phyloP scores from a whole-genome alignment of 2,797 vertebrate species.

The Coranthus polyacanthus region DNA sequence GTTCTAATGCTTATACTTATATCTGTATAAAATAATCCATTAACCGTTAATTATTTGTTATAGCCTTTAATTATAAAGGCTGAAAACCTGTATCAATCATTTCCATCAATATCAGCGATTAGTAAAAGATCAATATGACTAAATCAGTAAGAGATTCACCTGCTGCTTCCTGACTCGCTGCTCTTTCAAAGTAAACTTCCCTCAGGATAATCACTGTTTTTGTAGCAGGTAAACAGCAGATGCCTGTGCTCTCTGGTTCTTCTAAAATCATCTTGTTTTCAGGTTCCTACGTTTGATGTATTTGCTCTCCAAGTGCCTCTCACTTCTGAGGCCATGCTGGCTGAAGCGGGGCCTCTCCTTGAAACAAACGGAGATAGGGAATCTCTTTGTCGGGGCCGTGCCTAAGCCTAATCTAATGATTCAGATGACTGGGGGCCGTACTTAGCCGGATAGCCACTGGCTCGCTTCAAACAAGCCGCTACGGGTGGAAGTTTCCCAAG shows the following conservation, averaged over 20 bases:
- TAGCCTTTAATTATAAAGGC: no score
- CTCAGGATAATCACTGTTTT: no score
- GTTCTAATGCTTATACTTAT: no score
- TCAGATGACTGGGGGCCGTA: constrained; percentile 79
- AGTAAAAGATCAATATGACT: constrained; percentile 1
- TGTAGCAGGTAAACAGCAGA: constrained; percentile 6
- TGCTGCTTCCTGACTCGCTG: constrained; percentile 6
- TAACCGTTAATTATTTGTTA: no score
- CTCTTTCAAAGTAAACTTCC: background rate
- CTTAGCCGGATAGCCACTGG: constrained; percentile 76
- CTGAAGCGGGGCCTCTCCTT: constrained; percentile 63
- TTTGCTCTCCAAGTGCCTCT: constrained; percentile 56
- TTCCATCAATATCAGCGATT: background rate
- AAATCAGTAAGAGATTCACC: background rate
- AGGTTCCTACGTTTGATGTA: constrained; percentile 51
- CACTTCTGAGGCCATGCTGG: constrained; percentile 52
- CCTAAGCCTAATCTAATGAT: constrained; percentile 81
- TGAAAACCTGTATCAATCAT: background rate
- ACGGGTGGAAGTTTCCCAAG: constrained; percentile 77
- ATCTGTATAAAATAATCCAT: no score
- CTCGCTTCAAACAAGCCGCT: constrained; percentile 77
- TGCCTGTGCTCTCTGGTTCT: background rate
- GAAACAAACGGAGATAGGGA: constrained; percentile 75
- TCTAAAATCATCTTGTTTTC: constrained; percentile 33
- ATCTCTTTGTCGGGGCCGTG: constrained; percentile 73